Evolutionary conservation across 2,888 invertebrate species (phyloP), one percentile per base, ranked within the genome.

Genomic region (Eupithecia subfuscata): DNA sequence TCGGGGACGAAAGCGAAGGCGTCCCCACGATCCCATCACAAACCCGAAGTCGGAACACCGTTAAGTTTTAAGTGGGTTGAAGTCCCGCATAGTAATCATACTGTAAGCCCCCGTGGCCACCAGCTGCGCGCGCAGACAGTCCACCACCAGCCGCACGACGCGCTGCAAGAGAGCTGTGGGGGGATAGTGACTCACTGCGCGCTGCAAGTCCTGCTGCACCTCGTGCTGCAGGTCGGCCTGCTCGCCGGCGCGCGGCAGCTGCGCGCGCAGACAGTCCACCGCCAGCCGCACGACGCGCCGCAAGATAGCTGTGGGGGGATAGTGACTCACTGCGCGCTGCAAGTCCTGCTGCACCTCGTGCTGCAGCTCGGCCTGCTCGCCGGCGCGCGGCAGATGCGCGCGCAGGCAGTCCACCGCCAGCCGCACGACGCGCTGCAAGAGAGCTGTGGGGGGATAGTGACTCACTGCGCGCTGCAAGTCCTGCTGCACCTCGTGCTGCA

Each of bases 341-440:
- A 30, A 30, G 30, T 30, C 30, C 30, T 30, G 30, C 30, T 63
- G 81, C 22, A 90, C 88, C 70, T 90, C 89, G 2, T 77, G 77
- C n/a, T 89, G 84, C 18, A 93, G 25, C 8, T 77, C 77, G 45
- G 82, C 80, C 0, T 83, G 83, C 75, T 94, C 94, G 0, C 88
- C 87, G 0, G 84, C 79, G 0, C 80, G 82, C 1, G 92, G 56
- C 0, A 93, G 71, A 78, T 94, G 94, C 0, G 92, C 92, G 40
- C 85, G 88, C 22, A 94, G 83, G 78, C 92, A 88, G 0, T 90
- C 88, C 56, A 91, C 78, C 0, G 91, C 88, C 22, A 88, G 70
- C 3, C 76, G 71, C 0, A 92, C 87, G 12, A 92, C 81, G 16
- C 84, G 82, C 45, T 85, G 30, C 34, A 64, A 30, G 37, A 34